Conservation (phyloP, 2,888 invertebrate species). For the Caenorhabditis wallacei region DNA sequence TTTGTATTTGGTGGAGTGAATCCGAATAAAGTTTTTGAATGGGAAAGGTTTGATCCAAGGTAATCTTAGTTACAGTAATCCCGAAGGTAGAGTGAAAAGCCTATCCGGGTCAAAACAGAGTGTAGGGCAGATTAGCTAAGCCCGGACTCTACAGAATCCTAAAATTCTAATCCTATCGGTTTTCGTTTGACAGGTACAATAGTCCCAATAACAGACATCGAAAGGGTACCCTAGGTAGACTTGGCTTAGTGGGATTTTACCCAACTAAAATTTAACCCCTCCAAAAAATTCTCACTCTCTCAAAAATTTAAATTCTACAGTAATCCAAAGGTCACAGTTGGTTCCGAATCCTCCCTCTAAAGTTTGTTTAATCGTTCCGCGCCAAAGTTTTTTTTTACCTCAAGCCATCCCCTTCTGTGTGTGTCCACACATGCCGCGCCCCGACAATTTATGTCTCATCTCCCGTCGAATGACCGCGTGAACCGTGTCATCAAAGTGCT, state of each 20-base stretch:
- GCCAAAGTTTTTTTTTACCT: constrained; percentile 44
- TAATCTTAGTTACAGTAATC: too few species aligned
- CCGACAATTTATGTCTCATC: constrained; percentile 37
- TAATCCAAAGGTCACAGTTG: too few species aligned
- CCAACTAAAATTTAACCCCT: not conserved
- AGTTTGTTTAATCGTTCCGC: constrained; percentile 38
- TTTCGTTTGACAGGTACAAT: too few species aligned
- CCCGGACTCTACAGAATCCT: too few species aligned
- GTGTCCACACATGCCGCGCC: constrained; percentile 20
- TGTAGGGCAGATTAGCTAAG: too few species aligned
- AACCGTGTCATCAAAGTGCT: constrained; percentile 16
- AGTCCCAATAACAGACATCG: too few species aligned
- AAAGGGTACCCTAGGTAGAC: too few species aligned
- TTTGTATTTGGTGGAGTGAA: not conserved
- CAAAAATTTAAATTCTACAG: constrained; percentile 26
- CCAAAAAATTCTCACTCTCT: not conserved
- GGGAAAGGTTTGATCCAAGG: too few species aligned
- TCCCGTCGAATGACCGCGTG: not conserved
- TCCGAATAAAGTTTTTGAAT: not conserved
- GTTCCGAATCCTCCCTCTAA: not conserved
- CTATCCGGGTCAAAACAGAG: too few species aligned
- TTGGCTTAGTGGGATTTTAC: too few species aligned
- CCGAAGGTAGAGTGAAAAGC: too few species aligned
- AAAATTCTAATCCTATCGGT: too few species aligned
- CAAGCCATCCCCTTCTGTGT: constrained; percentile 1